These are phyloP conservation scores for Chiridota heheva DNA, from an alignment of 35 echinoderm and acorn worm genomes.

Conservation along the genomic window DNA sequence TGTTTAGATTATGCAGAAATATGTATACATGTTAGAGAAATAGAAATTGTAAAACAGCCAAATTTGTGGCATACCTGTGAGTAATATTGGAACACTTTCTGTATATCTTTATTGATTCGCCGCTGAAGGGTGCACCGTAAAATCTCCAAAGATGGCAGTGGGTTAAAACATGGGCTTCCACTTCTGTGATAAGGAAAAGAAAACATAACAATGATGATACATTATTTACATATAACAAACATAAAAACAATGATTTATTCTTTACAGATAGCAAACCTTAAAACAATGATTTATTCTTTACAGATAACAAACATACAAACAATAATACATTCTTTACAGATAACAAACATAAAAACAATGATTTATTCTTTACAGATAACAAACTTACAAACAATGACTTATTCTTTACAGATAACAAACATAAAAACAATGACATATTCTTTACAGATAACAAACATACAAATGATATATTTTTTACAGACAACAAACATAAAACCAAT, in stretches of 20 bases:
- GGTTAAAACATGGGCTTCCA: conserved; percentile 81
- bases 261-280: too few relatives aligned
- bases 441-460: too few relatives aligned
- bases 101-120: conserved; percentile 93
- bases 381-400: too few relatives aligned
- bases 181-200: conserved; percentile 47
- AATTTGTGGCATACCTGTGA: conserved; percentile 78
- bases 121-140: conserved; percentile 75
- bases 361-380: background rate
- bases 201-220: background rate
- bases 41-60: too few relatives aligned
- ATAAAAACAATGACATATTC: too few relatives aligned
- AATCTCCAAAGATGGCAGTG: conserved; percentile 65
- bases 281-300: background rate
- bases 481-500: too few relatives aligned
- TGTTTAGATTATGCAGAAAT: too few relatives aligned
- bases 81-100: conserved; percentile 93
- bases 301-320: background rate
- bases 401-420: too few relatives aligned
- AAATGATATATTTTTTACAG: too few relatives aligned
- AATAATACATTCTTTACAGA: background rate
- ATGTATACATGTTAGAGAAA: too few relatives aligned
- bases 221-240: background rate
- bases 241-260: background rate
- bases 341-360: too few relatives aligned